A percentile compares a stretch with the other conserved stretches of the same genome.
phyloP scores from a whole-genome alignment of 1,140 invertebrate genomes.

The Nomia melanderi region DNA sequence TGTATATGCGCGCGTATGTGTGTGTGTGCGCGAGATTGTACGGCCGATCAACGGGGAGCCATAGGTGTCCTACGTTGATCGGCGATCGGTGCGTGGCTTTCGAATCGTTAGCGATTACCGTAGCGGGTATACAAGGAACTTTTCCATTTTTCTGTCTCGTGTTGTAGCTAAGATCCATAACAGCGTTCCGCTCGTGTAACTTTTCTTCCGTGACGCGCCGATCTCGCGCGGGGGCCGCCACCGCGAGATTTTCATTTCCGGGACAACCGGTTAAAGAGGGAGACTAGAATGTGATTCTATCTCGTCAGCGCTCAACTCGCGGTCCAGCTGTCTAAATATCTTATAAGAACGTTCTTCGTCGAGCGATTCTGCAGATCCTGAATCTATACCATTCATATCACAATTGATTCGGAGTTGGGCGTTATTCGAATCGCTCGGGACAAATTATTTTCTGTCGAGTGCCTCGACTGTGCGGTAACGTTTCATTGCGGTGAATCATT shows the following conservation, averaged over 20 bases:
- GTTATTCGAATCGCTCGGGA: too few species aligned
- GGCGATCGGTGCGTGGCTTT: conserved; percentile 18
- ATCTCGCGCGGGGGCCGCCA: conserved; percentile 1
- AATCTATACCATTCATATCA: too few species aligned
- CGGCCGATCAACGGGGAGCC: neutral
- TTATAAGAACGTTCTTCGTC: neutral
- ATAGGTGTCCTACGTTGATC: conserved; percentile 1
- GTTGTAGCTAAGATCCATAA: conserved; percentile 9
- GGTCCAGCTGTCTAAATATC: neutral
- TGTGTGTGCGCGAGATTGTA: too few species aligned
- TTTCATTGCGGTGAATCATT: too few species aligned
- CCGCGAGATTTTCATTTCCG: neutral
- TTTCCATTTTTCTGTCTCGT: conserved; percentile 38
- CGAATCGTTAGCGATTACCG: conserved; percentile 48
- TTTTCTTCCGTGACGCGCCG: conserved; percentile 49
- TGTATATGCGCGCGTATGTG: too few species aligned
- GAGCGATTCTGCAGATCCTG: too few species aligned
- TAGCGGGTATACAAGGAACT: conserved; percentile 35
- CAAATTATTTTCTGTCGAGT: too few species aligned
- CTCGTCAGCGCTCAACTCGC: neutral
- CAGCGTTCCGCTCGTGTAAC: conserved; percentile 40
- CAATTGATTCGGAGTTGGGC: too few species aligned
- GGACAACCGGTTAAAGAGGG: neutral
- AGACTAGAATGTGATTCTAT: conserved; percentile 5
- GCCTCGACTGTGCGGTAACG: too few species aligned